phyloP scores from a whole-genome alignment of 2,113 vertebrate species.

The Castor canadensis region DNA sequence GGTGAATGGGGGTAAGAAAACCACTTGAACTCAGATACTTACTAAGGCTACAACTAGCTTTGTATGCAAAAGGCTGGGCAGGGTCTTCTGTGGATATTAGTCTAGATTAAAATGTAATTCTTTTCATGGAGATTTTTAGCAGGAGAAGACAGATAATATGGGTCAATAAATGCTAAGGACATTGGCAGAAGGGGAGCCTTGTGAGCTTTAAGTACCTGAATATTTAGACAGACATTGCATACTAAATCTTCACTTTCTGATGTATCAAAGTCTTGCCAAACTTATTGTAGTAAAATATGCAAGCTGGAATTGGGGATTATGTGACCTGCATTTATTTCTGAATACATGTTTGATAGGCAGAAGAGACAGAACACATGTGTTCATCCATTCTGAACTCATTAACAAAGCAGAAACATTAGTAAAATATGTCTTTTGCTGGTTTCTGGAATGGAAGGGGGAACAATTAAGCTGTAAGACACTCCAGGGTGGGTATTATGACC shows the following conservation, averaged over 20 bases:
- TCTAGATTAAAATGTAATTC: slow-evolving; percentile 52
- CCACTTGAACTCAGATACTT: background rate
- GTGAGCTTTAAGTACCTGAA: slow-evolving; percentile 53
- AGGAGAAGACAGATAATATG: slow-evolving; percentile 36
- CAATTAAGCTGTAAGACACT: slow-evolving; percentile 77
- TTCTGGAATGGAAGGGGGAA: slow-evolving; percentile 68
- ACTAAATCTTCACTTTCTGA: slow-evolving; percentile 56
- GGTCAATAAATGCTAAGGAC: slow-evolving; percentile 45
- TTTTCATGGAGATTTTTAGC: slow-evolving; percentile 38
- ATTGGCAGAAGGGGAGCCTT: slow-evolving; percentile 38
- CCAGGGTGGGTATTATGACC: slow-evolving; percentile 78
- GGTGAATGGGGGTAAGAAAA: background rate
- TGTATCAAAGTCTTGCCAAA: slow-evolving; percentile 36
- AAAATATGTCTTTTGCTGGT: slow-evolving; percentile 75
- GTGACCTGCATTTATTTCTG: slow-evolving; percentile 68
- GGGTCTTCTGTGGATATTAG: slow-evolving; percentile 34
- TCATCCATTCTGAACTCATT: slow-evolving; percentile 74
- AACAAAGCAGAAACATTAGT: slow-evolving; percentile 78
- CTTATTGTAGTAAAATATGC: slow-evolving; percentile 66
- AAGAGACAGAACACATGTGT: slow-evolving; percentile 62
- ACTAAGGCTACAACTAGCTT: slow-evolving; percentile 1
- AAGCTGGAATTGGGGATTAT: slow-evolving; percentile 45
- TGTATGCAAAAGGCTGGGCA: background rate
- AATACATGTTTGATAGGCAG: slow-evolving; percentile 56
- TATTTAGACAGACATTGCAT: slow-evolving; percentile 19